Base-by-base conservation (phyloP, 53 echinoderm and acorn worm species). In the Echinarachnius parma region DNA sequence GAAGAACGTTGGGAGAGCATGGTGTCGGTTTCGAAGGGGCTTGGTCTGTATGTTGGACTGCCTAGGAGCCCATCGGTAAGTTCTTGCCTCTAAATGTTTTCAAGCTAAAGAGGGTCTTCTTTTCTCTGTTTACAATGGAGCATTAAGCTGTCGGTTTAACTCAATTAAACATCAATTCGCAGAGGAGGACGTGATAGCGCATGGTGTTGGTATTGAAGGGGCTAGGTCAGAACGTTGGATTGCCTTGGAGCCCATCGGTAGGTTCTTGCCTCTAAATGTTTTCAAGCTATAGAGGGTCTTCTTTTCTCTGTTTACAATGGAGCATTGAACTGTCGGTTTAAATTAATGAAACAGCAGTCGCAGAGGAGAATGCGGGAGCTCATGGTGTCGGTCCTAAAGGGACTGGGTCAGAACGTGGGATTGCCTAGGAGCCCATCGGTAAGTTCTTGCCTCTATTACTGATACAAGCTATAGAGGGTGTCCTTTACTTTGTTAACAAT, bases 11-110 rank as follows among this genome's bases (percentile, higher is more conserved):
- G 89, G 35, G 98, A 98, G 75, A 84, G 87, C 34, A 78, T 98
- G 26, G 80, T 85, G 46, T 85, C 80, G 28, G 98, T 98, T 28
- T 85, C 92, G 36, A 78, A 88, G 8, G 87, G 79, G 26, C 75
- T 98, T n/a, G 98, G 98, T 5, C 91, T 88, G 62, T 78, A 77
- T 60, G 86, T 90, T 9, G 91, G 87, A 9, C 66, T 98, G 8
- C 82, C 88, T 1, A 69, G 98, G 42, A 98, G 89, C 39, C 98
- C 98, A 34, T 98, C 98, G 35, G 98, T 98, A 69, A 78, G 98
- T 82, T 33, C 5, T 13, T 39, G 39, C 39, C 13, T 7, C 39
- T n/a, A n/a, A n/a, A n/a, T n/a, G n/a, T n/a, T n/a, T n/a, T n/a
- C n/a, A n/a, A n/a, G n/a, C n/a, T n/a, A n/a, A n/a, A n/a, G n/a